A percentile compares a stretch with the other conserved stretches of the same genome.
Evolutionary conservation across 2,888 invertebrate genomes (phyloP).

Genomic region (Sympetrum striolatum): DNA sequence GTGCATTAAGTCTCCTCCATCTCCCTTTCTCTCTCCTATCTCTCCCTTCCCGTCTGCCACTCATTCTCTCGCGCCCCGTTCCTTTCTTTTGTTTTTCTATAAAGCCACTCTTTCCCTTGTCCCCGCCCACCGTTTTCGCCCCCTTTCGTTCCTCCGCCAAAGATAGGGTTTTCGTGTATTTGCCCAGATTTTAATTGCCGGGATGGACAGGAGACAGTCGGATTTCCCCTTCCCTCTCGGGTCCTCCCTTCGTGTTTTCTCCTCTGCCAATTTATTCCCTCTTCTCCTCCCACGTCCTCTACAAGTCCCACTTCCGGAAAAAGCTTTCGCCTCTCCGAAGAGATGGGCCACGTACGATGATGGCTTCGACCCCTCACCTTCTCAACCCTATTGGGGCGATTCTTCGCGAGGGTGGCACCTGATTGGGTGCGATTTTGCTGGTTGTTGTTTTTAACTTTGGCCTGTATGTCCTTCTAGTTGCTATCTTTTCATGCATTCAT

Average conservation of each 20-base stretch:
- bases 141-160: background rate
- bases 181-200: slow-evolving; percentile 40
- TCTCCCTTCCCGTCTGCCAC: background rate
- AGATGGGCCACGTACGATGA: background rate
- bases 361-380: background rate
- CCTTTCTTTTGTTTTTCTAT: background rate
- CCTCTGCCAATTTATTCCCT: too few species aligned
- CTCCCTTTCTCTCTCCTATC: background rate
- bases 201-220: slow-evolving; percentile 18
- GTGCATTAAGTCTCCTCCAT: background rate
- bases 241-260: too few species aligned
- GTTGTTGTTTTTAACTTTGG: too few species aligned
- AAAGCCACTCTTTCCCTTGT: background rate
- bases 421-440: too few species aligned
- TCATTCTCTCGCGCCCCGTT: slow-evolving; percentile 4
- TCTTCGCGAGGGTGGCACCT: too few species aligned
- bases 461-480: too few species aligned
- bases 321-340: background rate
- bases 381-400: background rate
- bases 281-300: background rate
- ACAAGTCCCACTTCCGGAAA: background rate
- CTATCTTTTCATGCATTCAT: too few species aligned
- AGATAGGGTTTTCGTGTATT: slow-evolving; percentile 42
- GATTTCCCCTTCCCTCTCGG: background rate
- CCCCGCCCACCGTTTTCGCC: background rate